Evolutionary conservation across 2,113 vertebrate genomes (phyloP).

Genomic region (Pachycephala philippinensis): DNA sequence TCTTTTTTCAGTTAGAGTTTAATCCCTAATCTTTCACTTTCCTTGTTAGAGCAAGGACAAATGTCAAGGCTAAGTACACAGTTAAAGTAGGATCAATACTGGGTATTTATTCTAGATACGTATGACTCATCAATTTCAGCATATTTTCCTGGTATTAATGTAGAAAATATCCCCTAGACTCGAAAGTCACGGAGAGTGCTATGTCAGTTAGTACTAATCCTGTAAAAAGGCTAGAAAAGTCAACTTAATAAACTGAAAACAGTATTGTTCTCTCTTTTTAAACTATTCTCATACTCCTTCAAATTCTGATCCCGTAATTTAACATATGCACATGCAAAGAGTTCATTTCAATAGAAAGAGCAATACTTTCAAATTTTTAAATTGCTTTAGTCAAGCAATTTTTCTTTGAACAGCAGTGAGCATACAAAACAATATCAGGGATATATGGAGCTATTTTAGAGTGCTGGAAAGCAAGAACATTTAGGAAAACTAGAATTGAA

Average conservation of each 20-base stretch:
- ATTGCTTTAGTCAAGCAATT: background rate
- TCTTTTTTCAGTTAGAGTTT: slow-evolving; percentile 28
- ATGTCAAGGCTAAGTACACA: slow-evolving; percentile 62
- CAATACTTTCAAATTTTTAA: background rate
- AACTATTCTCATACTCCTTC: background rate
- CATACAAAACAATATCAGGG: background rate
- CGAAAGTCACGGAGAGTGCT: background rate
- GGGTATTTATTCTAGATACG: slow-evolving; percentile 7
- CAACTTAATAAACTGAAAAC: background rate
- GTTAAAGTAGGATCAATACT: slow-evolving; percentile 38
- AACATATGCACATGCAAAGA: accelerated
- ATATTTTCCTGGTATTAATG: slow-evolving; percentile 21
- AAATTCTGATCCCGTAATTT: background rate
- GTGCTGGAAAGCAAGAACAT: background rate
- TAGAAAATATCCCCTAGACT: background rate
- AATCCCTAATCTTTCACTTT: slow-evolving; percentile 56
- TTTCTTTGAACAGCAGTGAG: background rate
- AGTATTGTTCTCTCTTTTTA: background rate
- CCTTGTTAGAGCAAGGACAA: slow-evolving; percentile 57
- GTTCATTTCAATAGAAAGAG: background rate
- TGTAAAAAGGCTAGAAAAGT: background rate
- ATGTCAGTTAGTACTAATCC: background rate
- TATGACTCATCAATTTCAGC: slow-evolving; percentile 24
- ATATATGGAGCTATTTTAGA: background rate
- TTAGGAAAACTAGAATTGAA: background rate